Evolutionary conservation across 2,888 invertebrate species (phyloP).

Genomic region (Tyria jacobaeae): DNA sequence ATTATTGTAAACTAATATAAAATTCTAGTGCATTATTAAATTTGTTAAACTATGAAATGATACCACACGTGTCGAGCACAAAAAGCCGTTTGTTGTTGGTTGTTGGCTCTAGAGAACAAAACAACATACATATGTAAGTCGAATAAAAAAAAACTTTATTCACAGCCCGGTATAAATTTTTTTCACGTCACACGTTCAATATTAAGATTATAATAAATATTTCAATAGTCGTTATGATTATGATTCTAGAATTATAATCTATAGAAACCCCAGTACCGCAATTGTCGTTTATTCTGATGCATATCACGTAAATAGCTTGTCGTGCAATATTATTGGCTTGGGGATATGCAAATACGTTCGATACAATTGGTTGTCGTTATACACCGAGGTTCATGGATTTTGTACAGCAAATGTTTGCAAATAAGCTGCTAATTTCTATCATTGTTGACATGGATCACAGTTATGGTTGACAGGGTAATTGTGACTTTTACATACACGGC

Average conservation of each 20-base stretch:
- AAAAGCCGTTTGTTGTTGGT: too few species aligned
- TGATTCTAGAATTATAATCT: not conserved
- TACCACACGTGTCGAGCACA: too few species aligned
- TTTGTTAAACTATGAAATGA: too few species aligned
- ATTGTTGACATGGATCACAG: not conserved
- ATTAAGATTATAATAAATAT: not conserved
- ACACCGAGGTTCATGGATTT: not conserved
- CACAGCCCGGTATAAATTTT: too few species aligned
- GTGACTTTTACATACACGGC: too few species aligned
- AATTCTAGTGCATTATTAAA: too few species aligned
- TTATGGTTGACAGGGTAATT: not conserved
- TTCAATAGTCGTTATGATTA: not conserved
- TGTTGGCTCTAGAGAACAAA: too few species aligned
- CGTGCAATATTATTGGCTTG: constrained; percentile 37
- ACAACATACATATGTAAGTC: too few species aligned
- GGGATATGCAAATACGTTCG: constrained; percentile 38
- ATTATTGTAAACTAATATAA: too few species aligned
- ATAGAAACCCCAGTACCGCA: constrained; percentile 12
- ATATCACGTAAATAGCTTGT: constrained; percentile 29
- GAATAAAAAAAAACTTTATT: too few species aligned
- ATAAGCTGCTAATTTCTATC: not conserved
- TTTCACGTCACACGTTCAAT: too few species aligned
- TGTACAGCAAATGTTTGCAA: constrained; percentile 9
- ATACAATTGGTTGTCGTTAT: constrained; percentile 26
- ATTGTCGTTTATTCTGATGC: constrained; percentile 28